A percentile compares a stretch with the other conserved stretches of the same genome.
Conservation (phyloP, 2,113 vertebrate genomes). For the Ptyas mucosa region DNA sequence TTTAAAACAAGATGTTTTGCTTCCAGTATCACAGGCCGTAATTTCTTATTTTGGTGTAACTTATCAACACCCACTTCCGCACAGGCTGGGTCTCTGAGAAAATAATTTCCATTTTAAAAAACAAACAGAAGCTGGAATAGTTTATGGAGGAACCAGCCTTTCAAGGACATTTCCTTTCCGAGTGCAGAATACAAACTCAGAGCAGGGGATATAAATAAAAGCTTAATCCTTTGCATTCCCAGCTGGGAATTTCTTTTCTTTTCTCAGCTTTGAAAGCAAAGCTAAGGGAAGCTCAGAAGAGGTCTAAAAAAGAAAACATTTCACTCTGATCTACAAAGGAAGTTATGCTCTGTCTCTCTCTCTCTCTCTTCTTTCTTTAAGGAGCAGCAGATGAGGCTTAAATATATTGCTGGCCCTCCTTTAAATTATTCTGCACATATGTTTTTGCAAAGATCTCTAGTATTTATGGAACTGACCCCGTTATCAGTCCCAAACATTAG, state of each 20-base stretch:
- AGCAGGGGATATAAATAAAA: constrained; percentile 61
- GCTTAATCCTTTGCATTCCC: constrained; percentile 57
- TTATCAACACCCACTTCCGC: constrained; percentile 17
- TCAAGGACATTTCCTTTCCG: constrained; percentile 55
- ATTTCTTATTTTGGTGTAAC: constrained; percentile 33
- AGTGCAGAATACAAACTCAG: constrained; percentile 48
- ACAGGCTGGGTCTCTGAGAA: constrained; percentile 10
- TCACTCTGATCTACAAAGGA: constrained; percentile 48
- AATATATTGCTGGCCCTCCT: neutral
- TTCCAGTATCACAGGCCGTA: neutral
- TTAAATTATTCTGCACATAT: constrained; percentile 29
- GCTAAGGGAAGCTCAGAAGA: neutral
- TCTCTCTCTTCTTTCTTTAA: neutral
- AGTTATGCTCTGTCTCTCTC: neutral
- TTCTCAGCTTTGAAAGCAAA: constrained; percentile 39
- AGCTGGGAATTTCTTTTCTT: constrained; percentile 45
- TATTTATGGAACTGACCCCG: neutral
- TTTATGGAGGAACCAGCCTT: constrained; percentile 51
- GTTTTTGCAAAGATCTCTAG: constrained; percentile 35
- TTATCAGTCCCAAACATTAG: neutral
- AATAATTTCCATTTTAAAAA: constrained; percentile 53
- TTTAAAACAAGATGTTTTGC: fast-evolving
- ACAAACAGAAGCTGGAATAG: constrained; percentile 52
- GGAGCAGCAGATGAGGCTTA: neutral
- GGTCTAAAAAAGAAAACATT: constrained; percentile 13